These are phyloP conservation scores for Ibycter americanus DNA, from an alignment of 2,797 vertebrate species.

Conservation along the genomic window DNA sequence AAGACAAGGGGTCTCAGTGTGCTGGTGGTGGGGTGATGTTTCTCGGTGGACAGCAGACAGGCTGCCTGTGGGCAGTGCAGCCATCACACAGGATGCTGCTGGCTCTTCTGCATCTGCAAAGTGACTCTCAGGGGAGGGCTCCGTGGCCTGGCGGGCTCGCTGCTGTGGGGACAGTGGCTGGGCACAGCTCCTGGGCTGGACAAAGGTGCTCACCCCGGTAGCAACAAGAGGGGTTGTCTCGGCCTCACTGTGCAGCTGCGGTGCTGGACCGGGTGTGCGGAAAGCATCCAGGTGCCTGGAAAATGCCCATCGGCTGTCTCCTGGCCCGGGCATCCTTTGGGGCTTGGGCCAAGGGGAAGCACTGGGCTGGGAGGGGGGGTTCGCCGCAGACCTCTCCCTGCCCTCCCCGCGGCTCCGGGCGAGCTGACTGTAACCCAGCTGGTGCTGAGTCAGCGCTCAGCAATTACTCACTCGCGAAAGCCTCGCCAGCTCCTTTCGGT, in stretches of 20 bases:
- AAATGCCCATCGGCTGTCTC: background rate
- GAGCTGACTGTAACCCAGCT: background rate
- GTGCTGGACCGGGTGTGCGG: rapidly evolving
- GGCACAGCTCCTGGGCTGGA: background rate
- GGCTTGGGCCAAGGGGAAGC: background rate
- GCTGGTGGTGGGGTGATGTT: background rate
- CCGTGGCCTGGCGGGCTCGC: background rate
- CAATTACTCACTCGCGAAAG: background rate
- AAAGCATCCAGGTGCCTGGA: rapidly evolving
- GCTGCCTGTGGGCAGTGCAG: background rate
- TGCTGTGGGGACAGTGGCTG: background rate
- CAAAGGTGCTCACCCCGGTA: background rate
- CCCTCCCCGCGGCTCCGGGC: background rate
- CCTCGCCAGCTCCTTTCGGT: background rate
- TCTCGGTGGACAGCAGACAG: background rate
- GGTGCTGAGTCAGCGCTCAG: background rate
- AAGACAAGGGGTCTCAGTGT: background rate
- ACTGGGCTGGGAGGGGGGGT: background rate
- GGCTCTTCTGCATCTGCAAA: background rate
- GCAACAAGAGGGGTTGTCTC: background rate
- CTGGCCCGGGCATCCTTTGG: background rate
- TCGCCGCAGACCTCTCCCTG: background rate
- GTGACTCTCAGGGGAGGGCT: background rate
- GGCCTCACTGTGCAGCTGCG: rapidly evolving
- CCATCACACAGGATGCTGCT: rapidly evolving